Evolutionary conservation across 1,140 invertebrate species (phyloP).

Genomic region (Micrasema minimum): DNA sequence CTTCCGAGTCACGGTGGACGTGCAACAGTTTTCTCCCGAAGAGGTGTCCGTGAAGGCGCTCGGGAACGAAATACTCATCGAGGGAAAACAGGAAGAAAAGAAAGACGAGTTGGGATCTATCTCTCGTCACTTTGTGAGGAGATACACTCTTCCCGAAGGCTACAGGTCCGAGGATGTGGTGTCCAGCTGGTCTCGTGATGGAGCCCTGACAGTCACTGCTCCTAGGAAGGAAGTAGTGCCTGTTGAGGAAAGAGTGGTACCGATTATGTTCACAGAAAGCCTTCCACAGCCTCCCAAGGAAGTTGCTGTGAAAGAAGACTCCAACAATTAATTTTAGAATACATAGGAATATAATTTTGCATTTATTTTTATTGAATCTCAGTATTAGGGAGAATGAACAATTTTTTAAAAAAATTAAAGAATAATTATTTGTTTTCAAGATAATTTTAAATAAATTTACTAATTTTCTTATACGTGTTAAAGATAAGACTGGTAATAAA

Average conservation of each 20-base stretch:
- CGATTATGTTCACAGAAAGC: conserved; percentile 58
- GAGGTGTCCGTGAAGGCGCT: conserved; percentile 86
- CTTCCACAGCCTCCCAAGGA: neutral
- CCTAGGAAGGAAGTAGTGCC: conserved; percentile 60
- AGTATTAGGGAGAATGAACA: too few species aligned
- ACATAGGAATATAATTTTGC: too few species aligned
- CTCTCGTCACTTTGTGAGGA: conserved; percentile 77
- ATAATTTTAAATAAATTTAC: too few species aligned
- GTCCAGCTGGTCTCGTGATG: conserved; percentile 79
- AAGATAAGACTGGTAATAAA: too few species aligned
- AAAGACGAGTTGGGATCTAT: conserved; percentile 79
- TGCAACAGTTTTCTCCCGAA: conserved; percentile 86
- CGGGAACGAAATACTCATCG: conserved; percentile 75
- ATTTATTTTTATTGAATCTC: too few species aligned
- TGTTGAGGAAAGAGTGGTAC: conserved; percentile 59
- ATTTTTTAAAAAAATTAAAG: too few species aligned
- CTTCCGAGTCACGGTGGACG: conserved; percentile 80
- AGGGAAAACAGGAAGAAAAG: conserved; percentile 82
- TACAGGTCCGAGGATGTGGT: conserved; percentile 72
- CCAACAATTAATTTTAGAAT: too few species aligned
- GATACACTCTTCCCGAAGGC: conserved; percentile 76
- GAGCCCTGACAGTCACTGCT: conserved; percentile 75
- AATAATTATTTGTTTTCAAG: too few species aligned
- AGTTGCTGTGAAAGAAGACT: neutral
- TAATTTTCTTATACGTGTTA: too few species aligned